Conservation (phyloP, 2,113 vertebrate species). For the Hemiscyllium ocellatum region DNA sequence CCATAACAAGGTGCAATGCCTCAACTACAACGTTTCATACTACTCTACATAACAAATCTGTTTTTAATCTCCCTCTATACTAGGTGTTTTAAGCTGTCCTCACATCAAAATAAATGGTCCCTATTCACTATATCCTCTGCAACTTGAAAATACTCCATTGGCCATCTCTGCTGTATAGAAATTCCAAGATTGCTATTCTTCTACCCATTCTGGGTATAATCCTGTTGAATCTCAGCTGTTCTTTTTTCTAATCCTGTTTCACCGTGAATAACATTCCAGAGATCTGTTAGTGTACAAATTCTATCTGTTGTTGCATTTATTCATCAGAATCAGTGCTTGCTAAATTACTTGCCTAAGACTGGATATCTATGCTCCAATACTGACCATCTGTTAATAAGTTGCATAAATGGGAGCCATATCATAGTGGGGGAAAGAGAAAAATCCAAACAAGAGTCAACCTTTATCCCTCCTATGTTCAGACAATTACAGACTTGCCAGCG, state of each 20-base stretch:
- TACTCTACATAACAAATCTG: neutral
- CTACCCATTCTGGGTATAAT: neutral
- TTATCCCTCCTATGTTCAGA: too few relatives aligned
- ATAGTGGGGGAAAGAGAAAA: too few relatives aligned
- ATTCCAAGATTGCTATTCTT: neutral
- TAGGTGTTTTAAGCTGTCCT: neutral
- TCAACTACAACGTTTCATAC: neutral
- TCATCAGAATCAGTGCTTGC: neutral
- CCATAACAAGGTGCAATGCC: neutral
- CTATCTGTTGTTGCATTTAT: neutral
- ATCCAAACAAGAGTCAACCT: too few relatives aligned
- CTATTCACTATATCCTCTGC: neutral
- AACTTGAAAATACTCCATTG: neutral
- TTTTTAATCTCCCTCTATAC: neutral
- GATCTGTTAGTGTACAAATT: neutral
- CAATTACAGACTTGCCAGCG: too few relatives aligned
- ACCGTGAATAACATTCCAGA: neutral
- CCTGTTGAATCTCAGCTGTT: neutral
- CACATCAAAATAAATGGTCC: neutral
- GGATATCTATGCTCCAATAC: neutral
- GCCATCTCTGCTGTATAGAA: neutral
- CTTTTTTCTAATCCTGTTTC: neutral
- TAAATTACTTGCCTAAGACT: neutral
- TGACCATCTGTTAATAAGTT: neutral
- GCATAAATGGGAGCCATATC: too few relatives aligned